Base-by-base conservation (phyloP, 2,113 vertebrate species). In the Psammodynastes pulverulentus region DNA sequence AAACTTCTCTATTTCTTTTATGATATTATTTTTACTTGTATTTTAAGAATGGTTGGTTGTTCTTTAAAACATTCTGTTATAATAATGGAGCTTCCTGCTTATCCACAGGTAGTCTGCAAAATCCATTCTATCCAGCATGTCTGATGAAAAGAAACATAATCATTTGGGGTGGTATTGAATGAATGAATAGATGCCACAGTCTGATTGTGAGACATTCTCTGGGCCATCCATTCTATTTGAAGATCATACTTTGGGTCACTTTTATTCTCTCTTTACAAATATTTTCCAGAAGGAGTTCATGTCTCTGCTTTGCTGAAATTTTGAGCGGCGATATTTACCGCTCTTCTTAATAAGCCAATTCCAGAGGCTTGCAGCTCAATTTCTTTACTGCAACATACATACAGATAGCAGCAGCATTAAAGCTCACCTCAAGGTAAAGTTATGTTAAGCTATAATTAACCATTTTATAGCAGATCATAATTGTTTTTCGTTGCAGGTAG, bases 391-490 rank as follows among this genome's bases (percentile, higher is more conserved):
- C 89, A 96, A 92, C 45, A 72, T 92, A 84, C 43, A 91, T 91
- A 90, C 9, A 85, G 24, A 88, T 29, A 93, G 79, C 93, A 91
- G 19, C 67, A 93, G 92, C 79, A 94, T 95, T 93, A 95, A 96
- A 95, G 90, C 54, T 93, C 53, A 91, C 93, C 93, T 96, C 94
- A 92, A 96, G 94, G 94, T 95, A 96, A 95, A 94, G 87, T 94
- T 94, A 93, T 90, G 62, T 95, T 95, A 95, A 96, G 95, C 95
- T 93, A 95, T 91, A 96, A 96, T 96, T 96, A 96, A 96, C 93
- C 79, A 91, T 92, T 96, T 96, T 96, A 94, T 95, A 94, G 91
- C 62, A 92, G 52, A 17, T 94, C 67, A 62, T 94, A 94, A 95
- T 95, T 96, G 89, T 92, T 95, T 95, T 96, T 93, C 88, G 93